phyloP scores from a whole-genome alignment of 2,797 vertebrate genomes.

The Danio kyathit region DNA sequence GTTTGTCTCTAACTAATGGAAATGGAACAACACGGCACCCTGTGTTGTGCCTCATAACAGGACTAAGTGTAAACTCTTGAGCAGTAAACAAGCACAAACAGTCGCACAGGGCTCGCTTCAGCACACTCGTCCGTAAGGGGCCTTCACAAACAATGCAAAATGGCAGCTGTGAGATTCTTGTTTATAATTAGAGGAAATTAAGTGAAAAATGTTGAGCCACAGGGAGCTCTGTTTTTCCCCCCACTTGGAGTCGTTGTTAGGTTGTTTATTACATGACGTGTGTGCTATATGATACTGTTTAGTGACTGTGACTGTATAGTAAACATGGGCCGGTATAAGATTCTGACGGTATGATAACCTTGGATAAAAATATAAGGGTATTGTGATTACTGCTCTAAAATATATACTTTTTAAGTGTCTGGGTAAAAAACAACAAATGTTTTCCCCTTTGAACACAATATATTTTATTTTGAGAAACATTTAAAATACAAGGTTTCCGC shows the following conservation, averaged over 20 bases:
- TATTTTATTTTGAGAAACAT: no score
- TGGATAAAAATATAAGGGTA: no score
- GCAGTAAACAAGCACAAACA: background rate
- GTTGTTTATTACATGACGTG: background rate
- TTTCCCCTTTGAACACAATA: no score
- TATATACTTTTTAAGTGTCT: no score
- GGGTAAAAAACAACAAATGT: no score
- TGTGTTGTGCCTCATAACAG: no score
- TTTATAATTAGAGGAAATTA: constrained; percentile 20
- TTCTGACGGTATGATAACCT: no score
- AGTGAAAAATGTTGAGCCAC: background rate
- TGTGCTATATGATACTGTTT: background rate
- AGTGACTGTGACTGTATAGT: background rate
- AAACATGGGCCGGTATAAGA: no score
- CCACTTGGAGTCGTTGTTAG: background rate
- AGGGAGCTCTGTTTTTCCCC: background rate
- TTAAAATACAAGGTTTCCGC: no score
- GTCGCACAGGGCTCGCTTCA: background rate
- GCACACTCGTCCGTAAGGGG: background rate
- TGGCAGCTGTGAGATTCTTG: constrained; percentile 1
- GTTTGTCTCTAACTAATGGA: constrained; percentile 16
- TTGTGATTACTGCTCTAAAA: no score
- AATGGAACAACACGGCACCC: background rate
- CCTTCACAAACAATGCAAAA: constrained; percentile 2
- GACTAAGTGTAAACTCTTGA: constrained; percentile 1